Conservation (phyloP, 2,888 invertebrate species). For the Tenthredo livida region DNA sequence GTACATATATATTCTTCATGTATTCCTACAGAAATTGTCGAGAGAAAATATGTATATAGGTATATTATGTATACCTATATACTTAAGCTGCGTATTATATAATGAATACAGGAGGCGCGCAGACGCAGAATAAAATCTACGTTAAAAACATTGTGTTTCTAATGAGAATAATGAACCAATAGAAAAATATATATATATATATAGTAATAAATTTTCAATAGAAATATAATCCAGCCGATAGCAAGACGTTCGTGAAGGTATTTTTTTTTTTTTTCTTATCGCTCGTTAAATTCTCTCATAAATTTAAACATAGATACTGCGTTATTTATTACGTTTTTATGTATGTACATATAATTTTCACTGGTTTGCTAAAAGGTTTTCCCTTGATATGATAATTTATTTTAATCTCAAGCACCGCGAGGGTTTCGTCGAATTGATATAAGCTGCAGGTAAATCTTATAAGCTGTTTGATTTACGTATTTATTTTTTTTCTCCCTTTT, state of each 20-base stretch:
- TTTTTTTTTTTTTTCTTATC: background rate
- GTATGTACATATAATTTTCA: background rate
- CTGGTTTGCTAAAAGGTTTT: constrained; percentile 33
- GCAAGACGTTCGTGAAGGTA: no score
- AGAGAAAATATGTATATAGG: background rate
- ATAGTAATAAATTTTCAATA: background rate
- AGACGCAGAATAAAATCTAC: background rate
- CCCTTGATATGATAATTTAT: constrained; percentile 15
- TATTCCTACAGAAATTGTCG: background rate
- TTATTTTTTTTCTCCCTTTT: background rate
- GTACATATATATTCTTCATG: background rate
- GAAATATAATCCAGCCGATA: background rate
- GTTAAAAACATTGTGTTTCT: background rate
- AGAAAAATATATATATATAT: no score
- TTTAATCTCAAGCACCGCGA: background rate
- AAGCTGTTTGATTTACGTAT: background rate
- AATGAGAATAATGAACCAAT: background rate
- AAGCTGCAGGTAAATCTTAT: background rate
- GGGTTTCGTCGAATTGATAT: background rate
- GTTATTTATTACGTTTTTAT: background rate
- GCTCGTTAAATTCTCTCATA: background rate
- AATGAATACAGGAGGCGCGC: background rate
- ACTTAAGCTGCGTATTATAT: background rate
- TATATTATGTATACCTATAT: background rate
- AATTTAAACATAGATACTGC: background rate